These are phyloP conservation scores for Drosophila sturtevanti DNA, from an alignment of 1,140 invertebrate genomes.

Conservation along the genomic window DNA sequence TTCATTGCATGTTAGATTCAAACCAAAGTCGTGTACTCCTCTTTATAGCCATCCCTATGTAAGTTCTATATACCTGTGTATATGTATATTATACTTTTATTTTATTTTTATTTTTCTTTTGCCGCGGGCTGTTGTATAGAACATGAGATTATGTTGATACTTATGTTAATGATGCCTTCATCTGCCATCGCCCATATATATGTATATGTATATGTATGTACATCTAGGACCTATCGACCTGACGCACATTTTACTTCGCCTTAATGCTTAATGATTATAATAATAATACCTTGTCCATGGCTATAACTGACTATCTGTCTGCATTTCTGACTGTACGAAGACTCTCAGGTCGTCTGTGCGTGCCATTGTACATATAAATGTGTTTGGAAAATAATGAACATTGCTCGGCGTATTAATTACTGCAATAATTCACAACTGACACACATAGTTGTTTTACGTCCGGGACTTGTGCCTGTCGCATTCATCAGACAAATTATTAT, in stretches of 20 bases:
- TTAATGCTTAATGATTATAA: conserved; percentile 59
- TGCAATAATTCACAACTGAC: conserved; percentile 68
- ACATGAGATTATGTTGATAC: conserved; percentile 65
- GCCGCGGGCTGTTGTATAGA: conserved; percentile 37
- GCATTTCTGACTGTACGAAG: background rate
- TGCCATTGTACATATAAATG: background rate
- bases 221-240: conserved; percentile 39
- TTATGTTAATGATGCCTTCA: conserved; percentile 59
- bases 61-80: background rate
- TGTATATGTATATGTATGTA: conserved; percentile 7
- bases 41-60: background rate
- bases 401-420: conserved; percentile 72
- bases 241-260: conserved; percentile 9
- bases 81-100: background rate
- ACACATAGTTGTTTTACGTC: conserved; percentile 21
- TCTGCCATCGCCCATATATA: conserved; percentile 30
- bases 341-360: background rate
- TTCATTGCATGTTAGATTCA: conserved; percentile 54
- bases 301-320: conserved; percentile 3
- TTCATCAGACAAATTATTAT: conserved; percentile 70
- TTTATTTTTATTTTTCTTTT: background rate
- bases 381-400: conserved; percentile 70
- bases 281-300: conserved; percentile 47
- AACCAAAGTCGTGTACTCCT: background rate
- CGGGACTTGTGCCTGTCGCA: conserved; percentile 12